A percentile compares a stretch with the other conserved stretches of the same genome.
phyloP scores from a whole-genome alignment of 37 sponge, comb jelly and placozoan species.

The Theonella swinhoei region DNA sequence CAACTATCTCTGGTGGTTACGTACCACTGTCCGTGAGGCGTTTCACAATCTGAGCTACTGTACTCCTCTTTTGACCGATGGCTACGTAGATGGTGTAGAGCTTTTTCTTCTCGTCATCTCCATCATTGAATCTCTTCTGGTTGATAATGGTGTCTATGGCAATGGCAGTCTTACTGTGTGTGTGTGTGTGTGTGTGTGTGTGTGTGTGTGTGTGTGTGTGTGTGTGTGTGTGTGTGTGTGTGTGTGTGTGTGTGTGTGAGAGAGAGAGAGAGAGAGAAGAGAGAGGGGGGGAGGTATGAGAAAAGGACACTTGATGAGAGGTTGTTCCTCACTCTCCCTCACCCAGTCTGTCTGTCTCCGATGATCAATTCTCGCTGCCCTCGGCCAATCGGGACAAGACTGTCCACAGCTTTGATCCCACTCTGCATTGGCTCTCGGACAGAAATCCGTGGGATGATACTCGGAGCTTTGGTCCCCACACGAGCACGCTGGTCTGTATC shows the following conservation, averaged over 20 bases:
- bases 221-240: not conserved
- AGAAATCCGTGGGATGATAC: slow-evolving; percentile 97
- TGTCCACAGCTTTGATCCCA: slow-evolving; percentile 98
- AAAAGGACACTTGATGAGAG: not conserved
- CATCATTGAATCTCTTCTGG: slow-evolving; percentile 96
- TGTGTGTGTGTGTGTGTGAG: not conserved
- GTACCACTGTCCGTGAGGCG: slow-evolving; percentile 87
- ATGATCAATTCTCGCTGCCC: slow-evolving; percentile 99
- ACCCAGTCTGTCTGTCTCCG: slow-evolving; percentile 99
- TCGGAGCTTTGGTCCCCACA: slow-evolving; percentile 98
- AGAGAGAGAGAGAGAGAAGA: not conserved
- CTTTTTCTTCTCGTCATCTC: slow-evolving; percentile 96
- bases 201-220: not conserved
- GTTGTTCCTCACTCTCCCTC: slow-evolving; percentile 7
- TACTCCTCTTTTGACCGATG: slow-evolving; percentile 99
- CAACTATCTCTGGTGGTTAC: too few relatives aligned
- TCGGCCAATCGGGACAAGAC: slow-evolving; percentile 97
- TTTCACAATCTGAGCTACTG: slow-evolving; percentile 98
- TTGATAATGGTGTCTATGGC: slow-evolving; percentile 99
- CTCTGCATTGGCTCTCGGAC: slow-evolving; percentile 98
- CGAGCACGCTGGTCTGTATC: slow-evolving; percentile 60
- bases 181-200: not conserved
- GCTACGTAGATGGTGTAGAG: slow-evolving; percentile 98
- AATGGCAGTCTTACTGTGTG: slow-evolving; percentile 93
- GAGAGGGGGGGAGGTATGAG: not conserved